Evolutionary conservation across 2,113 vertebrate species (phyloP).

Genomic region (Antechinus flavipes): DNA sequence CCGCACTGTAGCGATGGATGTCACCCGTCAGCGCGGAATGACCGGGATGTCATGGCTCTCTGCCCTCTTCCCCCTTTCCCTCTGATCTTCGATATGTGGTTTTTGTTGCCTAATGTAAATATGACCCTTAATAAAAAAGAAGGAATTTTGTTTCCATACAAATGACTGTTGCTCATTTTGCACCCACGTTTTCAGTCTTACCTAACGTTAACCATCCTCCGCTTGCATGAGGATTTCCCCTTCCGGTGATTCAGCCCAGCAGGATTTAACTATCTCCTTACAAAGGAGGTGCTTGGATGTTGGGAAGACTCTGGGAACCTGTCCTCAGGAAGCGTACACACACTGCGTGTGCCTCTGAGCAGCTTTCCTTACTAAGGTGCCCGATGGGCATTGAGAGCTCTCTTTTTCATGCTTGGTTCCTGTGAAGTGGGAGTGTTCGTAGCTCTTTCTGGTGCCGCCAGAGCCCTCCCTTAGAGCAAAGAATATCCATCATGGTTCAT

Average conservation of each 20-base stretch:
- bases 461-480: background rate
- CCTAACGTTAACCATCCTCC: constrained; percentile 61
- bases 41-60: background rate
- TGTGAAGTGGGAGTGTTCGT: no score
- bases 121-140: background rate
- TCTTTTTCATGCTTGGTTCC: background rate
- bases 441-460: background rate
- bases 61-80: background rate
- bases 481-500: background rate
- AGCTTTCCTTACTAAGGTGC: background rate
- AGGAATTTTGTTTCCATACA: constrained; percentile 1
- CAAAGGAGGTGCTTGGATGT: background rate
- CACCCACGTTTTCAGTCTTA: constrained; percentile 30
- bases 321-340: background rate
- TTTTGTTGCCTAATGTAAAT: constrained; percentile 70
- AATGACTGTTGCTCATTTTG: constrained; percentile 52
- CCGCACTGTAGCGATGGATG: background rate
- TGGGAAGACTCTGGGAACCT: background rate
- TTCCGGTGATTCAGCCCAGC: background rate
- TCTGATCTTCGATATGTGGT: constrained; percentile 52
- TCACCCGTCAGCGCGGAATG: constrained; percentile 14
- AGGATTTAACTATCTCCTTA: background rate
- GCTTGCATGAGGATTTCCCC: background rate
- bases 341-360: background rate
- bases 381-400: background rate